Conservation (phyloP, 2,113 vertebrate genomes). For the Myrmophylax atrothorax region DNA sequence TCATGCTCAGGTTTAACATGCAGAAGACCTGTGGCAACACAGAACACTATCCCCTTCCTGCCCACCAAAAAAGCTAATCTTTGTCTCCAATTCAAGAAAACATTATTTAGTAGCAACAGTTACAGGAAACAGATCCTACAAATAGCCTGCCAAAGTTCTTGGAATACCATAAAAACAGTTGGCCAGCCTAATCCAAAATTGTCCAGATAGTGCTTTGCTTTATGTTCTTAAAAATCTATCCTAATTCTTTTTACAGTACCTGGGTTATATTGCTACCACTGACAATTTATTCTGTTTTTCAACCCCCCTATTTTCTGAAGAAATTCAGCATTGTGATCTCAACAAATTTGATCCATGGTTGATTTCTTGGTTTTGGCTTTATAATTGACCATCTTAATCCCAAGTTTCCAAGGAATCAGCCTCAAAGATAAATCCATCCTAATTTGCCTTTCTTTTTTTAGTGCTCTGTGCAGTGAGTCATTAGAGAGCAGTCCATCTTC, state of each 20-base stretch:
- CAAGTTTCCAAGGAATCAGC: not conserved
- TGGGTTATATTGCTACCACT: not conserved
- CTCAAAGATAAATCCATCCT: not conserved
- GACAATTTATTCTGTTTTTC: not conserved
- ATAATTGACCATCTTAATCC: conserved; percentile 39
- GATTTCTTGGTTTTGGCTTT: conserved; percentile 10
- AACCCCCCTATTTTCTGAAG: not conserved
- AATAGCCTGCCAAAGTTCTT: not conserved
- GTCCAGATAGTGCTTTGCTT: not conserved
- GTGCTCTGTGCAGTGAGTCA: not conserved
- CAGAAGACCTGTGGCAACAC: not conserved
- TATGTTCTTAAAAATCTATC: conserved; percentile 8
- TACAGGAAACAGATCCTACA: conserved; percentile 16
- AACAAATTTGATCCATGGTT: not conserved
- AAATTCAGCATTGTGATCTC: not conserved
- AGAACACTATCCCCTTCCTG: not conserved
- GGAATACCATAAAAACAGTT: not conserved
- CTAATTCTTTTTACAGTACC: not conserved
- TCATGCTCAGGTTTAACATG: not conserved
- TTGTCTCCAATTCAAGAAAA: not conserved
- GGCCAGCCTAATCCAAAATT: not conserved
- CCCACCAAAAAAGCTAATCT: not conserved
- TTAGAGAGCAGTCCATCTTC: not conserved
- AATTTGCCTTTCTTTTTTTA: not conserved
- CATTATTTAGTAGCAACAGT: not conserved